phyloP scores from a whole-genome alignment of 2,888 invertebrate species.

The Polyommatus iphigenia region DNA sequence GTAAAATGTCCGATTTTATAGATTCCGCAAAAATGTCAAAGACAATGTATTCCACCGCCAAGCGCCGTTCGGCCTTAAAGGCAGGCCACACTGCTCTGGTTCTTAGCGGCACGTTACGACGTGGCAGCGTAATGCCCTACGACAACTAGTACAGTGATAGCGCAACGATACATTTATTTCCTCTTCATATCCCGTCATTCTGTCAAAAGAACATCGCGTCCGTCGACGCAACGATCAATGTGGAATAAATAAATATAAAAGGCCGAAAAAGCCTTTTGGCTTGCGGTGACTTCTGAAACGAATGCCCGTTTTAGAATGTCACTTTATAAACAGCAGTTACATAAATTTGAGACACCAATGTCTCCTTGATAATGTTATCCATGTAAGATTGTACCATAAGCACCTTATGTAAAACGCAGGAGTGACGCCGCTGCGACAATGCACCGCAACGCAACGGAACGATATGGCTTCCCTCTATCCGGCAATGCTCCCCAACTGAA shows the following conservation, averaged over 20 bases:
- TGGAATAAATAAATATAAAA: too few species aligned
- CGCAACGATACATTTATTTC: too few species aligned
- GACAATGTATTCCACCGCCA: slow-evolving; percentile 53
- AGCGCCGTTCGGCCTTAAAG: slow-evolving; percentile 27
- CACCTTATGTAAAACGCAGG: too few species aligned
- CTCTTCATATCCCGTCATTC: not conserved
- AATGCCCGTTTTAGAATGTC: not conserved
- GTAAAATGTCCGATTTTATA: slow-evolving; percentile 58
- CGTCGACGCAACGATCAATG: not conserved
- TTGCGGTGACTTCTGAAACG: not conserved
- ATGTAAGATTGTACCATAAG: too few species aligned
- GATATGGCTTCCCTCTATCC: not conserved
- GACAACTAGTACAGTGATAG: too few species aligned
- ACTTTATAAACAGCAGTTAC: too few species aligned
- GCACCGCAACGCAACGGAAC: not conserved
- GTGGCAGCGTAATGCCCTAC: too few species aligned
- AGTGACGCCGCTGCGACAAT: not conserved
- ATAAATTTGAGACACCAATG: too few species aligned
- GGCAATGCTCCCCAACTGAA: not conserved
- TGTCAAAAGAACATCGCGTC: not conserved
- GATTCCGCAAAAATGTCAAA: slow-evolving; percentile 58
- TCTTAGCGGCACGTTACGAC: too few species aligned
- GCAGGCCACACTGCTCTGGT: too few species aligned
- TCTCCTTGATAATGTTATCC: too few species aligned
- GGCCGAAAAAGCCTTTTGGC: not conserved